Evolutionary conservation across 1,140 invertebrate genomes (phyloP), one percentile per base, ranked within the genome.

Genomic region (Pachypsylla venusta): DNA sequence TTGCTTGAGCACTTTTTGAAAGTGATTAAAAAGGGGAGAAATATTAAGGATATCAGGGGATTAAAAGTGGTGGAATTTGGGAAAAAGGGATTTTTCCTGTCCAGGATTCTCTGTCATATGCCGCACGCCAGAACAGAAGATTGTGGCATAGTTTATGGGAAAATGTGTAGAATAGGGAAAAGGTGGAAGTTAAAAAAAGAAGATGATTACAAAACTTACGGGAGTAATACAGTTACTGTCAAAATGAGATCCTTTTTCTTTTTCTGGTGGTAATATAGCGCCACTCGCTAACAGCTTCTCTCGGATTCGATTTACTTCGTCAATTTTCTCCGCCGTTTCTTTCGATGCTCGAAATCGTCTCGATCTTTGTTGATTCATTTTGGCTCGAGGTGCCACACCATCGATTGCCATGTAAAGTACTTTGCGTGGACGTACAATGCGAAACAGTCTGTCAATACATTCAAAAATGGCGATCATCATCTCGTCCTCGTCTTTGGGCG

Each of bases 381-480:
- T 98, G 13, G 94, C 95, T 70, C 93, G 77, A 2, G 93, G 94
- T 20, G 94, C 94, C 62, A 99, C 96, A 62, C 97, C 97, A 78
- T 99, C 97, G 73, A 99, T 98, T 53, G 97, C 97, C 95, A 99
- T 99, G 71, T 99, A 99, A 42, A 99, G 74, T 7, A 99, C 58
- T 71, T 93, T 93, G 62, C 95, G 78, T 10, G 97, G 97, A 62
- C 95, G 76, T 0, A 98, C 92, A 68, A 99, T 98, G 13, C 81
- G 78, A 73, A 99, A 96, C 55, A 99, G 77, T 59, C 93, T 75
- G 71, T 99, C 97, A 65, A 99, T 98, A 70, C 93, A 98, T 67
- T 98, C 95, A 74, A 99, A 99, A 67, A 99, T 99, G 22, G 93
- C 89, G 54, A 96, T 79, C 93, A 99, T 99, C 96, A 99, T 99